Evolutionary conservation across 1,140 invertebrate genomes (phyloP).

Genomic region (Diploscapter pachys): DNA sequence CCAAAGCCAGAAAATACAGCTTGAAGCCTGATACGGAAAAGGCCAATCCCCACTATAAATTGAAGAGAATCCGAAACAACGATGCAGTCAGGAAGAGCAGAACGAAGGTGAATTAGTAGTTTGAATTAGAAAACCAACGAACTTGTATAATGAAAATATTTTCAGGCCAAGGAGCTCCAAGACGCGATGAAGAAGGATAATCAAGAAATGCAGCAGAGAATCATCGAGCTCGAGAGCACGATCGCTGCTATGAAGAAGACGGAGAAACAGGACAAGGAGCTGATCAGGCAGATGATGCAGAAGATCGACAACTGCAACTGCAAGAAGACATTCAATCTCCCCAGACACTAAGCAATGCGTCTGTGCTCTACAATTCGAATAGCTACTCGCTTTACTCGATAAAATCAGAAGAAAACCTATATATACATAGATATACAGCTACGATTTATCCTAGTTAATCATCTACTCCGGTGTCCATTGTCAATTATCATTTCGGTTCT

Average conservation of each 20-base stretch:
- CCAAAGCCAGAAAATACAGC: constrained; percentile 35
- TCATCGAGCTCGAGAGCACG: not conserved
- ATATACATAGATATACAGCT: too few relatives aligned
- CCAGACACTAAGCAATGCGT: too few relatives aligned
- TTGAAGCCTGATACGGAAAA: constrained; percentile 35
- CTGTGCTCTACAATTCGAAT: too few relatives aligned
- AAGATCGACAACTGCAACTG: not conserved
- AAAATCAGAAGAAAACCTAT: too few relatives aligned
- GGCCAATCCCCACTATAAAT: constrained; percentile 30
- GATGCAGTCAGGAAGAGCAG: constrained; percentile 37
- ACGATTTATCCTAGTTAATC: too few relatives aligned
- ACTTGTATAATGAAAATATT: not conserved
- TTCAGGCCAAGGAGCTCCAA: constrained; percentile 24
- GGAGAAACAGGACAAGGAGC: not conserved
- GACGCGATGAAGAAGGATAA: constrained; percentile 7
- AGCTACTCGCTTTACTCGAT: too few relatives aligned
- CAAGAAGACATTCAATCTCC: too few relatives aligned
- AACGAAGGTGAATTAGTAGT: constrained; percentile 28
- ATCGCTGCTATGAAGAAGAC: not conserved
- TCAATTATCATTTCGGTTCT: too few relatives aligned
- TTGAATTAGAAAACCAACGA: not conserved
- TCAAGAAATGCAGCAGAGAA: constrained; percentile 6
- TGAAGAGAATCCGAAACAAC: constrained; percentile 39
- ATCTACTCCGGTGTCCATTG: too few relatives aligned
- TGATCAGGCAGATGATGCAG: not conserved